Evolutionary conservation across 2,113 vertebrate genomes (phyloP), one percentile per base, ranked within the genome.

Genomic region (Xenopus laevis): DNA sequence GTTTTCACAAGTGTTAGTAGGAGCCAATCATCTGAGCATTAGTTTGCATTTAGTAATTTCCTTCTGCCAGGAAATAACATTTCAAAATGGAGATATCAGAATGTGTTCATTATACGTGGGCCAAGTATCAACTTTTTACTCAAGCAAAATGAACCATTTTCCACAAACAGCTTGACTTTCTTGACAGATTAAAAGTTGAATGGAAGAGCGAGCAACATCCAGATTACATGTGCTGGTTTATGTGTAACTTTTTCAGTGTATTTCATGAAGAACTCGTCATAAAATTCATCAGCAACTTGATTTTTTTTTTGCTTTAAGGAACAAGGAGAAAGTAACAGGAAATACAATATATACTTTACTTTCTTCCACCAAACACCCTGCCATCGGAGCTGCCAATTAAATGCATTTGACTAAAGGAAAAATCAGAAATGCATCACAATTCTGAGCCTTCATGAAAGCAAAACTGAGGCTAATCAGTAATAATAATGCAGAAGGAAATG

Each of bases 371-470:
- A 27, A 50, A 69, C 47, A 30, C 59, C 61, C 13, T 68, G 72
- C 72, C 73, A 76, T 69, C 69, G 62, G 58, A 40, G 18, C 52
- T 69, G 66, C 65, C 73, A 76, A 68, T 76, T 76, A 76, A 76
- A 63, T 63, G 66, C 73, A 76, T 59, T 63, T 68, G 23, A 27
- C 23, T 27, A 27, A 21, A 68, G 50, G 45, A 68, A 76, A 75
- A 63, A n/a, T 13, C 27, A 45, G 53, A 76, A 27, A 76, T 68
- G 57, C 46, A 55, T n/a, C 63, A 58, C 73, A 76, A 27, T 69
- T 76, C 11, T 17, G 46, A 33, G 9, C 63, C 30, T 16, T 60
- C 67, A 61, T 62, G 65, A 52, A 75, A 68, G 73, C 47, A 45
- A 63, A 68, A 66, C 62, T 44, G 16, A 53, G 62, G 73, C 57